A percentile compares a stretch with the other conserved stretches of the same genome.
Conservation (phyloP, 2,113 vertebrate genomes). For the Hassar affinis region DNA sequence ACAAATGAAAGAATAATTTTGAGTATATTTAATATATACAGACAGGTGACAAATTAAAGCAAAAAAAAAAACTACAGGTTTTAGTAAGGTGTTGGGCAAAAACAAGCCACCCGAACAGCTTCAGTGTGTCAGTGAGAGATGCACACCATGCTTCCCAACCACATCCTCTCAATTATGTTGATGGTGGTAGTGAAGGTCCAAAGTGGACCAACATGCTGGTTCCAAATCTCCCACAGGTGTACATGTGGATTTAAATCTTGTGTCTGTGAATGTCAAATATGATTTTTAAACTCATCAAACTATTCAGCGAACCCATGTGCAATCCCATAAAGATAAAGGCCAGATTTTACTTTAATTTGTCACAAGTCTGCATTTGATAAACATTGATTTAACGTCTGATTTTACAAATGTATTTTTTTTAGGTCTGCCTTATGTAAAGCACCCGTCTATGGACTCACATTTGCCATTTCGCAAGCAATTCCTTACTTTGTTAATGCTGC, state of each 20-base stretch:
- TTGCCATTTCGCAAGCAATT: slow-evolving; percentile 77
- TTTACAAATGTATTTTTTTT: slow-evolving; percentile 36
- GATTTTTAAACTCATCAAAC: neutral
- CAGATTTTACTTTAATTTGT: neutral
- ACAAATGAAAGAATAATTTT: neutral
- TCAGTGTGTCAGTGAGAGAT: neutral
- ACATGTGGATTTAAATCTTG: neutral
- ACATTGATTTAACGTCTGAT: neutral
- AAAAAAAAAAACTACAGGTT: neutral
- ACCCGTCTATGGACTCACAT: slow-evolving; percentile 80
- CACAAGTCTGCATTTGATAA: neutral
- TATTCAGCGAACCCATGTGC: neutral
- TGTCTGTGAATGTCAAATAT: neutral
- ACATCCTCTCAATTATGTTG: neutral
- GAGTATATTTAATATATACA: neutral
- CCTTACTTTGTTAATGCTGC: slow-evolving; percentile 80
- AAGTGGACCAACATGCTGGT: neutral
- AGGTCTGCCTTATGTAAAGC: slow-evolving; percentile 81
- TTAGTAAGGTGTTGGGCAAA: neutral
- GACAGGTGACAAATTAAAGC: neutral
- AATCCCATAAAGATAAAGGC: too few relatives aligned
- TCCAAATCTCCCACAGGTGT: neutral
- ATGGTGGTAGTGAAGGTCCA: neutral
- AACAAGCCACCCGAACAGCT: neutral
- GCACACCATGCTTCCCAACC: neutral